Evolutionary conservation across 2,797 vertebrate species (phyloP).

Genomic region (Dendrocincla fuliginosa): DNA sequence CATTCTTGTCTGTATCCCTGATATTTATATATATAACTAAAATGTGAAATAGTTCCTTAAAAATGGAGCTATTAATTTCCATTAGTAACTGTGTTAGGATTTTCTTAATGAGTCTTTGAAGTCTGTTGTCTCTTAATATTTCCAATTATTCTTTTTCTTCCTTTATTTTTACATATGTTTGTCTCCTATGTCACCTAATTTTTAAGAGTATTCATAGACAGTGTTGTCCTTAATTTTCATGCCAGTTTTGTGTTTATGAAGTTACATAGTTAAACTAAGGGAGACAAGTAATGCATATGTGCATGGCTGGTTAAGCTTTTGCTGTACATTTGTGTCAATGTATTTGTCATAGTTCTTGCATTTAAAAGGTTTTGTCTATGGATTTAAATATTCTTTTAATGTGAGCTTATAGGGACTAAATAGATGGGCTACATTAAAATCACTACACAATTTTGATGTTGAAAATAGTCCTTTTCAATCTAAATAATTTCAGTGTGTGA

Average conservation of each 20-base stretch:
- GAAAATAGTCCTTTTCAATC: neutral
- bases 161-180: neutral
- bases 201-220: neutral
- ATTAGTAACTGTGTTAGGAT: neutral
- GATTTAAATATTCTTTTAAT: neutral
- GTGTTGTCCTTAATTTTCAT: neutral
- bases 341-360: neutral
- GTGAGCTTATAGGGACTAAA: neutral
- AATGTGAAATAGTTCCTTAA: neutral
- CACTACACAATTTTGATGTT: neutral
- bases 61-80: neutral
- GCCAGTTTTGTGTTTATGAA: neutral
- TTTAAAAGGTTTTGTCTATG: neutral
- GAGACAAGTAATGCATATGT: neutral
- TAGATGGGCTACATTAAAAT: neutral
- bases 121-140: neutral
- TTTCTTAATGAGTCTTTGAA: neutral
- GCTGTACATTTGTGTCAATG: neutral
- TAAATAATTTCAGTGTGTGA: neutral
- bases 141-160: neutral
- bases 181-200: neutral
- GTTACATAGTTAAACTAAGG: neutral
- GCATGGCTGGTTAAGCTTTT: neutral
- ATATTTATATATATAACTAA: neutral
- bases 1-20: neutral